Base-by-base conservation (phyloP, 2,113 vertebrate species). In the Hippocampus abdominalis region DNA sequence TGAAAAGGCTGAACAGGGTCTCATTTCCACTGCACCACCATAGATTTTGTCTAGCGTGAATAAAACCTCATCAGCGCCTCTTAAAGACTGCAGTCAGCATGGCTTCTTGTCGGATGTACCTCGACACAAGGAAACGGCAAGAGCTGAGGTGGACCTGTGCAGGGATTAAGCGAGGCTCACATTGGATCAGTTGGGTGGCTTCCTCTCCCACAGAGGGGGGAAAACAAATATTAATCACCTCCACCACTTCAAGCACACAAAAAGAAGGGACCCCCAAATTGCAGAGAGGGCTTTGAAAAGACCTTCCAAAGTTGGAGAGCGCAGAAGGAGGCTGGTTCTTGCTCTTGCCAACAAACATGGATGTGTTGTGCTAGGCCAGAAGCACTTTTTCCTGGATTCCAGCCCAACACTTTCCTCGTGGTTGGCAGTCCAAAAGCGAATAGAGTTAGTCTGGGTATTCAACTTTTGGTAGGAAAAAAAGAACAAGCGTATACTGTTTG, bases 211-310 rank as follows among this genome's bases (percentile, higher is more conserved):
- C 86, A 75, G 83, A 89, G 86, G 73, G 90, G 81, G 66, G 57
- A 88, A 90, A 91, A 86, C 90, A 92, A 92, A 93, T 87, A 91
- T 92, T 90, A 91, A 93, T 92, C 89, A 92, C 86, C 83, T 86
- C 86, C 36, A 86, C 80, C 80, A 88, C 85, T 89, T 89, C 84
- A 87, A 80, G 86, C 82, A 90, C 83, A 91, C 51, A 86, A 87
- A 64, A 60, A 60, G 57, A 60, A 60, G 27, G 78, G 77, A 54
- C 69, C 76, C 69, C 16, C n/a, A 80, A 72, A 81, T 57, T 66
- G 46, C 40, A 75, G 81, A 36, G 64, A 70, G 72, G 78, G 73
- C 76, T 71, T 66, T 60, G 27, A 60, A 32, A 60, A 60, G 56
- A 64, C 15, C 42, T 18, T 27, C 42, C n/a, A 27, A 64, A 48